These are phyloP conservation scores for Mechanitis messenoides DNA, from an alignment of 2,888 invertebrate genomes.

Conservation along the genomic window DNA sequence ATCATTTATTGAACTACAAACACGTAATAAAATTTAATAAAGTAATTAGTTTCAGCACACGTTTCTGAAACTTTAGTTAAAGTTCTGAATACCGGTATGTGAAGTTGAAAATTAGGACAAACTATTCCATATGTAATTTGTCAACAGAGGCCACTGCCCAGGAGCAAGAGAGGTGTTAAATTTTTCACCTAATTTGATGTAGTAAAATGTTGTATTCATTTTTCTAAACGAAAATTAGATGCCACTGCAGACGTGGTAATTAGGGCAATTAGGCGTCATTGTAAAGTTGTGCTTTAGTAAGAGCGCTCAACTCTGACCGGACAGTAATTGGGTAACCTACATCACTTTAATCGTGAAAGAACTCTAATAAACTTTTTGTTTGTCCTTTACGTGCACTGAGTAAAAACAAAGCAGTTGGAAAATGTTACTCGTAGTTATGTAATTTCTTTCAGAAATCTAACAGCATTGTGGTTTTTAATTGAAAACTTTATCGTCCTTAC, in stretches of 20 bases:
- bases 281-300: slow-evolving; percentile 14
- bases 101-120: background rate
- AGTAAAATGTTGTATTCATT: slow-evolving; percentile 18
- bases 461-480: too few species aligned
- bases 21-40: background rate
- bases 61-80: background rate
- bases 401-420: background rate
- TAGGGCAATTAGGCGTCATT: slow-evolving; percentile 20
- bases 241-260: slow-evolving; percentile 14
- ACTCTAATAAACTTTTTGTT: slow-evolving; percentile 10
- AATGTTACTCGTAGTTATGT: background rate
- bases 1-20: background rate
- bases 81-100: background rate
- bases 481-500: too few species aligned
- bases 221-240: slow-evolving; percentile 19
- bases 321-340: slow-evolving; percentile 21
- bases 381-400: background rate
- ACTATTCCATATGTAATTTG: background rate
- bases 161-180: slow-evolving; percentile 6
- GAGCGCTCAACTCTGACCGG: slow-evolving; percentile 10
- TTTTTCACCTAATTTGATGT: slow-evolving; percentile 19
- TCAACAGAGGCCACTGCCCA: background rate
- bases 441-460: too few species aligned
- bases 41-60: background rate
- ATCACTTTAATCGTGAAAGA: slow-evolving; percentile 13